A percentile compares a stretch with the other conserved stretches of the same genome.
Conservation (phyloP, 2,113 vertebrate species). For the Lasiurus cinereus region DNA sequence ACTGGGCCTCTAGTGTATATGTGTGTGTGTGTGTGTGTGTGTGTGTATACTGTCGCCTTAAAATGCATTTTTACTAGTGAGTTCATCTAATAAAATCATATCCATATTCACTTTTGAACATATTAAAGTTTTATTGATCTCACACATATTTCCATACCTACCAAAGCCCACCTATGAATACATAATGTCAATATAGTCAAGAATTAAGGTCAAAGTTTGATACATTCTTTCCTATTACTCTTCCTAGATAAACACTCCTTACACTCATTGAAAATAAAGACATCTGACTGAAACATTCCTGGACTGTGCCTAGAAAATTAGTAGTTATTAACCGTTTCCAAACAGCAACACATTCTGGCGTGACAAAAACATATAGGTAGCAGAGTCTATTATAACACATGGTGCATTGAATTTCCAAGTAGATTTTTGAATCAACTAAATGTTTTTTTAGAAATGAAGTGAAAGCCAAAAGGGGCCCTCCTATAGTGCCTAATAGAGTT, state of each 20-base stretch:
- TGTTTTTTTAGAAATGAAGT: constrained; percentile 44
- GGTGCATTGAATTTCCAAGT: constrained; percentile 13
- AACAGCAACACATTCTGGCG: background rate
- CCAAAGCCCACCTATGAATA: background rate
- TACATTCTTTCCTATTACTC: background rate
- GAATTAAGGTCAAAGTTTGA: constrained; percentile 14
- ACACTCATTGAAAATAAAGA: constrained; percentile 23
- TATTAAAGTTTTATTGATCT: background rate
- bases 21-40: no score
- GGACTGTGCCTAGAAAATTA: constrained; percentile 20
- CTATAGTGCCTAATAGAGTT: constrained; percentile 33
- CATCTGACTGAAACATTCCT: background rate
- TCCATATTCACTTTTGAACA: background rate
- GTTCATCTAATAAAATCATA: constrained; percentile 21
- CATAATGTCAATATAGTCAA: background rate
- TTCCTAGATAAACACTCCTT: background rate
- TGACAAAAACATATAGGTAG: constrained; percentile 15
- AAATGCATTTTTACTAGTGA: constrained; percentile 38
- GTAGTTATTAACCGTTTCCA: constrained; percentile 1
- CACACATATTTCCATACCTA: constrained; percentile 25
- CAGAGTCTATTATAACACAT: background rate
- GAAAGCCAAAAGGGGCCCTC: background rate
- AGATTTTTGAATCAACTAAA: constrained; percentile 42
- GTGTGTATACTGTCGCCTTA: background rate
- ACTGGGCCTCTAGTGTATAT: no score